Percentiles rank a stretch among this genome's conserved stretches.
Conservation (phyloP, 2,797 vertebrate genomes). For the Centropyge bicolor region DNA sequence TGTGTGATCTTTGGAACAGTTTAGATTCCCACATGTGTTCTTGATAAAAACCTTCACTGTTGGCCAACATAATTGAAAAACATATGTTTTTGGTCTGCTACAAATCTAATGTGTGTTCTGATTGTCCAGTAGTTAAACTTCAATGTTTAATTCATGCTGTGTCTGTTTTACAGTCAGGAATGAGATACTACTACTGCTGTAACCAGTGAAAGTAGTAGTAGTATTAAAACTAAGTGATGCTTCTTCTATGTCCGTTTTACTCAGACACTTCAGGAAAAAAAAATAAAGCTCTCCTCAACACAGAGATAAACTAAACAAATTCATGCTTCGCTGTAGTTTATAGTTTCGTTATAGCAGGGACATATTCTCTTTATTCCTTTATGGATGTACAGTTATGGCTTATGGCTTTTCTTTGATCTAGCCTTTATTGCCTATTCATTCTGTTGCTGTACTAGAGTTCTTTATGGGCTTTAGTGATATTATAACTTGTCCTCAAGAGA, state of each 20-base stretch:
- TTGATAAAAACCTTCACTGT: conserved; percentile 7
- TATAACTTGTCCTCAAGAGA: background rate
- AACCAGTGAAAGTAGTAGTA: background rate
- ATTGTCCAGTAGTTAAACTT: background rate
- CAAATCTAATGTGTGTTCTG: background rate
- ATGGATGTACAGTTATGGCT: background rate
- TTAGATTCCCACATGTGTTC: background rate
- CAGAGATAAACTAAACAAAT: background rate
- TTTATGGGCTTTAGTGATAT: background rate
- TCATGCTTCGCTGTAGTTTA: background rate
- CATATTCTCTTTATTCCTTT: background rate
- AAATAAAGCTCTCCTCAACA: background rate
- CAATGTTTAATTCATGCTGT: background rate
- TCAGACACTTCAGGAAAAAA: background rate
- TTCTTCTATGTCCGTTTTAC: background rate
- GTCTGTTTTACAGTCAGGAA: background rate
- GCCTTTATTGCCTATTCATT: background rate
- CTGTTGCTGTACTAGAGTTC: background rate
- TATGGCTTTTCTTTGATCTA: background rate
- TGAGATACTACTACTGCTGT: background rate
- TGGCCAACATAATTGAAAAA: background rate
- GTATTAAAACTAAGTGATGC: background rate
- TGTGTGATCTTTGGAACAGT: conserved; percentile 60
- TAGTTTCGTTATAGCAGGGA: background rate
- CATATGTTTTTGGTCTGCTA: background rate